Percentiles rank a stretch among this genome's conserved stretches.
phyloP scores from a whole-genome alignment of 2,797 vertebrate genomes.

The Clarias fuscus region DNA sequence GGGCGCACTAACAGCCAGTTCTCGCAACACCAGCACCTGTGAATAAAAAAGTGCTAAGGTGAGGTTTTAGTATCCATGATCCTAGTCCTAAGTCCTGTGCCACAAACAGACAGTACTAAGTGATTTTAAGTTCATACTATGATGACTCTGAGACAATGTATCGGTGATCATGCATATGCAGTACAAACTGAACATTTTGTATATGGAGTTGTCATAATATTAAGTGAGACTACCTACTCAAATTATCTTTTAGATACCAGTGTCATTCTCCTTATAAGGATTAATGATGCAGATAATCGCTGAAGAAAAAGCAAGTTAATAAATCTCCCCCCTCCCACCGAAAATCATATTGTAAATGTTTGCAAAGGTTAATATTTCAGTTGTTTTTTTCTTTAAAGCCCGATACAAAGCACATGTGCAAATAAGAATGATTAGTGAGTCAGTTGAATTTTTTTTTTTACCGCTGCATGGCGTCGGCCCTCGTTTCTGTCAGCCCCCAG shows the following conservation, averaged over 20 bases:
- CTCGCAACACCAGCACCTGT: slow-evolving; percentile 93
- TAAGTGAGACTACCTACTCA: background rate
- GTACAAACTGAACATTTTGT: background rate
- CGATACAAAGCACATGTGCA: background rate
- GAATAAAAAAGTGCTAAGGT: slow-evolving; percentile 12
- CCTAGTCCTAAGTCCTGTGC: background rate
- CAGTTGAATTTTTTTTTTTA: slow-evolving; percentile 65
- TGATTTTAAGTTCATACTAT: background rate
- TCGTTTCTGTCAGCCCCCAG: slow-evolving; percentile 95
- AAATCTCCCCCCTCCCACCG: too few relatives aligned
- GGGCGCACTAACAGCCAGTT: slow-evolving; percentile 94
- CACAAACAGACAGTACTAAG: background rate
- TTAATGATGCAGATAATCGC: background rate
- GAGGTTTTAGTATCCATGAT: background rate
- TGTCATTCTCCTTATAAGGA: background rate
- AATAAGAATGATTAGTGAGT: background rate
- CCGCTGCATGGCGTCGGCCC: slow-evolving; percentile 93
- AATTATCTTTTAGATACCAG: background rate
- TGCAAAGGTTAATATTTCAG: background rate
- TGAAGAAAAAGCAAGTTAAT: background rate
- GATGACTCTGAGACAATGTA: background rate
- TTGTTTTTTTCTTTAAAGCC: background rate
- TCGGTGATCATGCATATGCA: too few relatives aligned
- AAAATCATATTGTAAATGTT: background rate
- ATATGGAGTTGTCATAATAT: background rate